These are phyloP conservation scores for Oligia latruncula DNA, from an alignment of 2,888 invertebrate species.

Conservation along the genomic window DNA sequence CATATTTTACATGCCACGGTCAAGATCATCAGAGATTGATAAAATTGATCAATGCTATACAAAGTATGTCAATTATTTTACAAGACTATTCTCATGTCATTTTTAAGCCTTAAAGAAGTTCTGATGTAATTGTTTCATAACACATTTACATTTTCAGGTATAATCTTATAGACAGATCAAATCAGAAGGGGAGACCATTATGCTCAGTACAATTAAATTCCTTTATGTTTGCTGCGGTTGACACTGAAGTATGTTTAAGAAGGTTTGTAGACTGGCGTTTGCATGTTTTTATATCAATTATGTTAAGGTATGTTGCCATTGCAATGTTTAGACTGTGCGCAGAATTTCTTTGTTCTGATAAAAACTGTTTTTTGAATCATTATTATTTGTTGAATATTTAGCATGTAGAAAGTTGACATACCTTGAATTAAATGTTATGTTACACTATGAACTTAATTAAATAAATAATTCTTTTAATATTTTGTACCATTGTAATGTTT, in stretches of 20 bases:
- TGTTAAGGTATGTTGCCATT: not conserved
- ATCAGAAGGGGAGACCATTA: constrained; percentile 92
- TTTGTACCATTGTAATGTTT: not conserved
- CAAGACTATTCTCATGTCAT: not conserved
- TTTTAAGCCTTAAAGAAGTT: not conserved
- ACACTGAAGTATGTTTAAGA: constrained; percentile 95
- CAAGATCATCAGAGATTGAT: constrained; percentile 88
- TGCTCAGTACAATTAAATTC: constrained; percentile 96
- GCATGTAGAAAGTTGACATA: not conserved
- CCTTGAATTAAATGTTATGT: not conserved
- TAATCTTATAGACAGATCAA: constrained; percentile 91
- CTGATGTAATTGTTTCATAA: constrained; percentile 2
- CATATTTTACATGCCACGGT: constrained; percentile 93
- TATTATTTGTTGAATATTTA: not conserved
- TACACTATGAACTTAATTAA: not conserved
- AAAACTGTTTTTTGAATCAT: not conserved
- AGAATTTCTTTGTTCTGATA: not conserved
- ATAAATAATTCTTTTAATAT: constrained; percentile 2
- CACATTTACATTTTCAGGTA: constrained; percentile 84
- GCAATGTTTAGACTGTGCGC: not conserved
- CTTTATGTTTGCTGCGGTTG: constrained; percentile 97
- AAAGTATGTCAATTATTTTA: constrained; percentile 73
- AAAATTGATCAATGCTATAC: constrained; percentile 91
- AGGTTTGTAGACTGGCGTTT: constrained; percentile 83
- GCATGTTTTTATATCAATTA: not conserved